phyloP scores from a whole-genome alignment of 1,140 invertebrate genomes.

The Goniozus legneri region DNA sequence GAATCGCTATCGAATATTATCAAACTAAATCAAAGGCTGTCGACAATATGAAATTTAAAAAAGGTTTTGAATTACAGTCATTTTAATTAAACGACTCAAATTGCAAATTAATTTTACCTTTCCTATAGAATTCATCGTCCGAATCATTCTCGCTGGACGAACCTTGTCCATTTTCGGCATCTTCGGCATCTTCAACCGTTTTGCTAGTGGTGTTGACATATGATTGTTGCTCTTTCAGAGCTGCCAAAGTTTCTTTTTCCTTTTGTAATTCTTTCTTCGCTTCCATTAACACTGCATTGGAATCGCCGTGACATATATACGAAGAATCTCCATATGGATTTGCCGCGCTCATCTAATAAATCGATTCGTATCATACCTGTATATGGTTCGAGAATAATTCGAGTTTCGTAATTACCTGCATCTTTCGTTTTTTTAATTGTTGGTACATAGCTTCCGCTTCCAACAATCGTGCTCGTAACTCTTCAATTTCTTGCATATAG shows the following conservation, averaged over 20 bases:
- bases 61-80: too few relatives aligned
- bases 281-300: constrained; percentile 57
- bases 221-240: constrained; percentile 44
- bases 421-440: constrained; percentile 64
- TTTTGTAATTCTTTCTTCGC: constrained; percentile 66
- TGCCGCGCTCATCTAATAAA: constrained; percentile 23
- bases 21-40: too few relatives aligned
- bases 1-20: too few relatives aligned
- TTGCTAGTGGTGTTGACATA: constrained; percentile 29
- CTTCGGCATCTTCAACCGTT: constrained; percentile 47
- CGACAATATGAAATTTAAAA: too few relatives aligned
- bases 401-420: too few relatives aligned
- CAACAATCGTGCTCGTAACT: constrained; percentile 78
- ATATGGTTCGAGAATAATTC: too few relatives aligned
- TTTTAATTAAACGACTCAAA: too few relatives aligned
- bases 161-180: constrained; percentile 55
- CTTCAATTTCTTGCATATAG: constrained; percentile 90
- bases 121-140: constrained; percentile 59
- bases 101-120: constrained; percentile 39
- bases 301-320: constrained; percentile 41
- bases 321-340: constrained; percentile 44
- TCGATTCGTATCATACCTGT: too few relatives aligned
- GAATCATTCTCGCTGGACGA: constrained; percentile 61
- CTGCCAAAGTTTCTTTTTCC: constrained; percentile 53
- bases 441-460: constrained; percentile 86